A percentile compares a stretch with the other conserved stretches of the same genome.
phyloP scores from a whole-genome alignment of 2,797 vertebrate species.

The Lateolabrax maculatus region DNA sequence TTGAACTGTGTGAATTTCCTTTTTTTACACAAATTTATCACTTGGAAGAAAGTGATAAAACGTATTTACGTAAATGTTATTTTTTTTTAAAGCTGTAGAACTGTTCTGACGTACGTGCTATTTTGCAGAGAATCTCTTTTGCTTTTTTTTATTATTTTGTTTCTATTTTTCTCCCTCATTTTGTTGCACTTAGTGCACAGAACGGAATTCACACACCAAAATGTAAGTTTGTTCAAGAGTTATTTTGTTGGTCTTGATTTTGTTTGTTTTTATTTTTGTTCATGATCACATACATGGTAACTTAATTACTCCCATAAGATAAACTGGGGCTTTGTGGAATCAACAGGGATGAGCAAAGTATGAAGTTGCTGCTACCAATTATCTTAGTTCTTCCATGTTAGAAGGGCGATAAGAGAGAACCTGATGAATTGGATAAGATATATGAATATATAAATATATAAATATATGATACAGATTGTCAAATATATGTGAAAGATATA shows the following conservation, averaged over 20 bases:
- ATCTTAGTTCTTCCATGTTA: conserved; percentile 91
- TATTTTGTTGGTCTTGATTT: conserved; percentile 66
- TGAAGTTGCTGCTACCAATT: conserved; percentile 98
- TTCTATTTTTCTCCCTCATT: conserved; percentile 65
- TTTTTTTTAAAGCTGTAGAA: conserved; percentile 92
- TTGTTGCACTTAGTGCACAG: conserved; percentile 89
- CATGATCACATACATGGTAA: conserved; percentile 81
- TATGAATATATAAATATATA: conserved; percentile 69
- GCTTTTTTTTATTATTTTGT: conserved; percentile 33
- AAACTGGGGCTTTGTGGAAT: conserved; percentile 92
- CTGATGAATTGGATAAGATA: conserved; percentile 74
- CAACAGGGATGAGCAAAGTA: conserved; percentile 99
- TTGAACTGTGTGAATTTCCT: conserved; percentile 95
- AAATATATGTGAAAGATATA: conserved; percentile 76
- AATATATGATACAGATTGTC: conserved; percentile 69
- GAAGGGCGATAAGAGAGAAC: conserved; percentile 76
- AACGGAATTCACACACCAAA: conserved; percentile 83
- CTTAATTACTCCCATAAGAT: conserved; percentile 86
- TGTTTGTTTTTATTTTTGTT: conserved; percentile 74
- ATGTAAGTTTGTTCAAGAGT: conserved; percentile 79
- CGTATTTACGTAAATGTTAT: conserved; percentile 88
- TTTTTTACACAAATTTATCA: conserved; percentile 91
- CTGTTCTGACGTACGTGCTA: conserved; percentile 90
- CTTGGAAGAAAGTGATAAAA: conserved; percentile 88
- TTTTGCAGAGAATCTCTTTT: conserved; percentile 87